Evolutionary conservation across 2,888 invertebrate species (phyloP).

Genomic region (Pterobdella sp.): DNA sequence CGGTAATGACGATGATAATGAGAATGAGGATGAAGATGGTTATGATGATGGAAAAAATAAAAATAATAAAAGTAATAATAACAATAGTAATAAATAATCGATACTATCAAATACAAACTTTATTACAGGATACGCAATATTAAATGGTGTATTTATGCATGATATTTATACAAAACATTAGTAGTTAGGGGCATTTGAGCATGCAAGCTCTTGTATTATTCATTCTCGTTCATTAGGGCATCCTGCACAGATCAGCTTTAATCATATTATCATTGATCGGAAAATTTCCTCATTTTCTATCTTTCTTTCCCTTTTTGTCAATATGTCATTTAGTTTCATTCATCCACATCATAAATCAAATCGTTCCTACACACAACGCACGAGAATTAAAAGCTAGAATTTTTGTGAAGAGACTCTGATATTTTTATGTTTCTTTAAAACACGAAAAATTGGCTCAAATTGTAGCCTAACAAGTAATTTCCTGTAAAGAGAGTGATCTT

Average conservation of each 20-base stretch:
- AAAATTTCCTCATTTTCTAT: not conserved
- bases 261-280: not conserved
- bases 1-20: not conserved
- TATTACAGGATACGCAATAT: no score
- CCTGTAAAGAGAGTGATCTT: no score
- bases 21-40: not conserved
- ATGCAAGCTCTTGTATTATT: not conserved
- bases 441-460: no score
- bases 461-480: no score
- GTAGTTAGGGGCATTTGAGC: not conserved
- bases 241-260: not conserved
- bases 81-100: not conserved
- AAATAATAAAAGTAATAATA: not conserved
- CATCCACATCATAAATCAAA: no score
- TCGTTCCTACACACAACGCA: no score
- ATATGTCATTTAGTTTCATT: not conserved
- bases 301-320: not conserved
- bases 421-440: no score
- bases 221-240: not conserved
- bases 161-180: no score
- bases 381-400: no score
- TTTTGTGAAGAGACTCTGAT: no score
- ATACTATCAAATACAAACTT: not conserved
- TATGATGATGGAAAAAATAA: not conserved
- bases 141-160: no score